Evolutionary conservation across 2,888 invertebrate species (phyloP).

Genomic region (Hemithea aestivaria): DNA sequence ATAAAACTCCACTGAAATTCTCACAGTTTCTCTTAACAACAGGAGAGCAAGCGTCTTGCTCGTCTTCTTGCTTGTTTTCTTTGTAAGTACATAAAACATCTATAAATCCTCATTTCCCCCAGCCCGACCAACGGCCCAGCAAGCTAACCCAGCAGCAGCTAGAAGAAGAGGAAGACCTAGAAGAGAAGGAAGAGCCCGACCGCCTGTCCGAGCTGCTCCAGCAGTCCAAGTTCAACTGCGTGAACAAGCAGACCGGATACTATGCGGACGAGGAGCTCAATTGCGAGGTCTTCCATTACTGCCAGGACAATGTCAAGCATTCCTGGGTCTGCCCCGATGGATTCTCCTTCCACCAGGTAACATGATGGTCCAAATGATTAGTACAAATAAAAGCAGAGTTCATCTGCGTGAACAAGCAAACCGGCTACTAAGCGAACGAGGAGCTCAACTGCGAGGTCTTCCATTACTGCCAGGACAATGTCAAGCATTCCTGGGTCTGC

Average conservation of each 20-base stretch:
- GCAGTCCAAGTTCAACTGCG: constrained; percentile 91
- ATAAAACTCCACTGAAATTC: too few species aligned
- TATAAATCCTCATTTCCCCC: constrained; percentile 7
- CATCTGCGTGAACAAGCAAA: constrained; percentile 87
- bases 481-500: constrained; percentile 95
- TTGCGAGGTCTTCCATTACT: constrained; percentile 96
- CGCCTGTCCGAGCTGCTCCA: constrained; percentile 87
- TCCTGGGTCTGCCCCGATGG: constrained; percentile 97
- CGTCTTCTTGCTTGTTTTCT: too few species aligned
- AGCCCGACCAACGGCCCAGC: constrained; percentile 45
- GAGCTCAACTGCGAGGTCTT: constrained; percentile 94
- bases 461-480: constrained; percentile 95
- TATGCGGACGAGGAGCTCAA: constrained; percentile 93
- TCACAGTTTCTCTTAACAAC: too few species aligned
- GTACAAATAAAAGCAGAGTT: too few species aligned
- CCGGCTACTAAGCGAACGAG: constrained; percentile 95
- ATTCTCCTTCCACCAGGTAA: constrained; percentile 91
- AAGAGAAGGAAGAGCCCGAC: constrained; percentile 91
- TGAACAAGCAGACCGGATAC: constrained; percentile 90
- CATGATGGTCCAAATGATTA: too few species aligned
- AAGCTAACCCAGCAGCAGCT: constrained; percentile 48
- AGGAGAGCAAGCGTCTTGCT: too few species aligned
- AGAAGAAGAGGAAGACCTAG: constrained; percentile 72
- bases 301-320: constrained; percentile 92
- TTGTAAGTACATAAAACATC: too few species aligned